Evolutionary conservation across 1,140 invertebrate genomes (phyloP), one percentile per base, ranked within the genome.

Genomic region (Panagrolaimus sp.): DNA sequence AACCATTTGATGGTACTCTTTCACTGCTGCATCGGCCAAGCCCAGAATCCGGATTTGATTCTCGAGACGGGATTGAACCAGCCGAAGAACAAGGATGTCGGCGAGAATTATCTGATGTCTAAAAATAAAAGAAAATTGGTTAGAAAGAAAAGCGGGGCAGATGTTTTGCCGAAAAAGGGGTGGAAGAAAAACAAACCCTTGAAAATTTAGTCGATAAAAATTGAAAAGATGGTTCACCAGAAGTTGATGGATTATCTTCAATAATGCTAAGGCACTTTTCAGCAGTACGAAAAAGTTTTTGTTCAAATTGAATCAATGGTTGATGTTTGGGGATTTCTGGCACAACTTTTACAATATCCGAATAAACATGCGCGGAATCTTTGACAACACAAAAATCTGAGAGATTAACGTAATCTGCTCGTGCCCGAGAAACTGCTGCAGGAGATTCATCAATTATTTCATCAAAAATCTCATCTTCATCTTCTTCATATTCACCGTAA

Each of bases 201-300:
- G 32, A 67, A 70, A 17, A 67, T 7, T 38, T 38, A 4, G 32
- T 38, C 2, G 32, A 38, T 38, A 38, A 38, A 38, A 38, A 38
- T 38, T 38, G 32, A 38, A 38, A 38, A 4, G 32, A 38, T 7
- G 44, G 46, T 47, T 65, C 64, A 58, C 66, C 28, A 26, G 48
- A 64, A 63, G 69, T 44, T 64, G 69, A 68, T 58, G 63, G 47
- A n/a, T 21, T 10, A n/a, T 58, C 52, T 12, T 80, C 74, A n/a
- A 71, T 64, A 32, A 78, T 43, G 32, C 71, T 73, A 21, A 78
- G 76, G 71, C 77, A 78, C 47, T 79, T 78, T 55, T 78, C 78
- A 43, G 77, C 77, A 7, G 70, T 71, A 63, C 75, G 65, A 58
- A 76, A 71, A 9, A 78, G 52, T 52, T 52, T 46, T 58, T 58